Evolutionary conservation across 53 echinoderm and acorn worm genomes (phyloP).

Genomic region (Echinarachnius parma): DNA sequence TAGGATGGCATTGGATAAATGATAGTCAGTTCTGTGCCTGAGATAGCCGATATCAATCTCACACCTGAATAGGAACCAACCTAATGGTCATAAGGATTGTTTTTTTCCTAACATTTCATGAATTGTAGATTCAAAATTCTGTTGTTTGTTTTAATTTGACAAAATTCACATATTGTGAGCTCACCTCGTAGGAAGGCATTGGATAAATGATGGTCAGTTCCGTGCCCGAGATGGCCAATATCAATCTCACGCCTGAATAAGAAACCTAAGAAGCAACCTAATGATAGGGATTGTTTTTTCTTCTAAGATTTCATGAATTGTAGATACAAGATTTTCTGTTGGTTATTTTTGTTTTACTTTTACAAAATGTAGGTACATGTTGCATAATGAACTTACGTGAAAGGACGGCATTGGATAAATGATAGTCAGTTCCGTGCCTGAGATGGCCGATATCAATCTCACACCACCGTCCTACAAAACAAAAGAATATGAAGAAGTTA

Average conservation of each 20-base stretch:
- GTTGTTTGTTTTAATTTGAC: too few relatives aligned
- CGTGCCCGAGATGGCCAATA: slow-evolving; percentile 76
- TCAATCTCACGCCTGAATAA: slow-evolving; percentile 76
- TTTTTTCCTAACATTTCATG: too few relatives aligned
- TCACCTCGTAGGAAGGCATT: slow-evolving; percentile 92
- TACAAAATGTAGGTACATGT: too few relatives aligned
- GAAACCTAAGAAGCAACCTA: too few relatives aligned
- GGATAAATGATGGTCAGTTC: slow-evolving; percentile 92
- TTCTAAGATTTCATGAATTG: too few relatives aligned
- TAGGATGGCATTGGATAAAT: slow-evolving; percentile 96
- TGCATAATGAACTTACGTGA: slow-evolving; percentile 53
- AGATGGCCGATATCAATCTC: slow-evolving; percentile 74
- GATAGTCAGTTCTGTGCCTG: slow-evolving; percentile 83
- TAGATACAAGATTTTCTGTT: too few relatives aligned
- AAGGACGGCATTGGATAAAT: slow-evolving; percentile 96
- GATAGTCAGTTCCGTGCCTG: slow-evolving; percentile 83
- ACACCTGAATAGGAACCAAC: too few relatives aligned
- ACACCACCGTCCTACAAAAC: slow-evolving; percentile 82
- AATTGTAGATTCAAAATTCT: too few relatives aligned
- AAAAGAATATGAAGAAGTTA: neutral
- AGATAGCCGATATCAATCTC: slow-evolving; percentile 74
- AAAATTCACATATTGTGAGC: neutral
- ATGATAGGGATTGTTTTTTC: too few relatives aligned
- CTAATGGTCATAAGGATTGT: too few relatives aligned
- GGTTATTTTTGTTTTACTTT: too few relatives aligned